Conservation (phyloP, 2,113 vertebrate species). For the Piprites chloris region DNA sequence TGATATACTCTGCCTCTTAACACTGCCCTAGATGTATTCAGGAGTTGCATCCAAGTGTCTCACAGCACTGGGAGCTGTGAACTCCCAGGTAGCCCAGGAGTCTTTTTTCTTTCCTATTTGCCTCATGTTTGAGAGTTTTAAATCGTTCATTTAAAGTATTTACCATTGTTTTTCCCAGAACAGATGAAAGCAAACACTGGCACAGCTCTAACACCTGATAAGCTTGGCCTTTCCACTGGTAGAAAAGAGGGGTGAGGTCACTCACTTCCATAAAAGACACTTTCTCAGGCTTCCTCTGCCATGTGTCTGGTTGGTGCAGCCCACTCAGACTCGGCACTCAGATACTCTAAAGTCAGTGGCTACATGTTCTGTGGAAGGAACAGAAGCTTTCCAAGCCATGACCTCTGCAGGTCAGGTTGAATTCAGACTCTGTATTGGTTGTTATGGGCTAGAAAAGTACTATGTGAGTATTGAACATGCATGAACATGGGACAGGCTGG, state of each 20-base stretch:
- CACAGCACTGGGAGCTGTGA: not conserved
- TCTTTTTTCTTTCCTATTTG: not conserved
- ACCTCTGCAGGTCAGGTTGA: too few relatives aligned
- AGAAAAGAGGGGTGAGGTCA: not conserved
- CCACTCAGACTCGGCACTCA: not conserved
- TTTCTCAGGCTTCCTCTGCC: not conserved
- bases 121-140: not conserved
- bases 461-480: too few relatives aligned
- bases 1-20: not conserved
- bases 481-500: not conserved
- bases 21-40: not conserved
- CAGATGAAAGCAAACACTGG: too few relatives aligned
- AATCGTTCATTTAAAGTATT: too few relatives aligned
- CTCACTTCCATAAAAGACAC: not conserved
- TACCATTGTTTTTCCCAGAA: too few relatives aligned
- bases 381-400: too few relatives aligned
- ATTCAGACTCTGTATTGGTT: too few relatives aligned
- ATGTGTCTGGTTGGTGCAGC: not conserved
- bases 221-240: not conserved
- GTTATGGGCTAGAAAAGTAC: too few relatives aligned
- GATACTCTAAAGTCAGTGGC: too few relatives aligned
- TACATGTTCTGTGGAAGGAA: too few relatives aligned
- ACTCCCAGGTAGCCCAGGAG: not conserved
- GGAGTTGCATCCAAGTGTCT: not conserved
- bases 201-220: not conserved